These are phyloP conservation scores for Catocala sponsa DNA, from an alignment of 2,888 invertebrate genomes.

Conservation along the genomic window DNA sequence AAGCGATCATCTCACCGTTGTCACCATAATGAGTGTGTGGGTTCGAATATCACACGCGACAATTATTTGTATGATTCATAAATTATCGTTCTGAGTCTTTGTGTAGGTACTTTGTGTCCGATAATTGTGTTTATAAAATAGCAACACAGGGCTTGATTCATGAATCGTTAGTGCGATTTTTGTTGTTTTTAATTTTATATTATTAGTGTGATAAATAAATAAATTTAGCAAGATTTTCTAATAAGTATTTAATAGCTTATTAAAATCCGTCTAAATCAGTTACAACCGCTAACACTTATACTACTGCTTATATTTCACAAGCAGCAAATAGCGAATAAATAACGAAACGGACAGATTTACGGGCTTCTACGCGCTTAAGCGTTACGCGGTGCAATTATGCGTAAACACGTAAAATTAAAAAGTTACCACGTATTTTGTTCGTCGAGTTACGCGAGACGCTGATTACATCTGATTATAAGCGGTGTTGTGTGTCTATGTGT, in stretches of 20 bases:
- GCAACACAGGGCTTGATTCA: too few relatives aligned
- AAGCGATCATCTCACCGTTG: too few relatives aligned
- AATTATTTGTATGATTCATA: too few relatives aligned
- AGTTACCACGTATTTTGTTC: conserved; percentile 47
- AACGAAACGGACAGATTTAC: conserved; percentile 69
- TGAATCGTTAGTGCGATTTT: too few relatives aligned
- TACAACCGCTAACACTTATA: conserved; percentile 44
- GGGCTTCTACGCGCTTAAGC: conserved; percentile 53
- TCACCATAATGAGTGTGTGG: too few relatives aligned
- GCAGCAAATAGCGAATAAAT: conserved; percentile 62
- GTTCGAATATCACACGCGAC: too few relatives aligned
- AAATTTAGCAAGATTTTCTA: too few relatives aligned
- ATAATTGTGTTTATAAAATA: too few relatives aligned
- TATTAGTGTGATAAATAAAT: too few relatives aligned
- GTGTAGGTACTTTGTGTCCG: too few relatives aligned
- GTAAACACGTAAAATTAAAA: conserved; percentile 70
- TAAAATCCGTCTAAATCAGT: conserved; percentile 32
- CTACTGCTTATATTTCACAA: conserved; percentile 54
- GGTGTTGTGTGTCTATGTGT: not conserved
- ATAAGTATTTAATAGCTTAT: not conserved
- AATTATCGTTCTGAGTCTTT: too few relatives aligned
- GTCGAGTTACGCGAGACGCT: conserved; percentile 34
- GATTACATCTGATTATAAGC: conserved; percentile 43
- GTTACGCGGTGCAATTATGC: conserved; percentile 64
- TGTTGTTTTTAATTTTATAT: too few relatives aligned